Evolutionary conservation across 64 coral and sea anemone genomes (phyloP).

Genomic region (Anthopleura sola): DNA sequence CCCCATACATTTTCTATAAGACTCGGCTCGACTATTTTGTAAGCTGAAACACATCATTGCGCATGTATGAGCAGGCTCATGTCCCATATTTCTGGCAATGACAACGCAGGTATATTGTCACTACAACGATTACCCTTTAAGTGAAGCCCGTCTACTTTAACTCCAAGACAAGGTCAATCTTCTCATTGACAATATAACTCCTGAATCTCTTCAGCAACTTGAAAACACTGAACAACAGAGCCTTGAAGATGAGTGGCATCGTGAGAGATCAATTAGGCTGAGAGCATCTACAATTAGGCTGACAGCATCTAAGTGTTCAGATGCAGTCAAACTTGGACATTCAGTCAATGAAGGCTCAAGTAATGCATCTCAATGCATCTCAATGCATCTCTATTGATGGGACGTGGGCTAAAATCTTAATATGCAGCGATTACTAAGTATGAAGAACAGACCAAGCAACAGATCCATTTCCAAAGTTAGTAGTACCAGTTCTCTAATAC

Average conservation of each 20-base stretch:
- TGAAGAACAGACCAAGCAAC: constrained; percentile 39
- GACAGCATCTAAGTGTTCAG: constrained; percentile 31
- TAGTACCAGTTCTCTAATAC: neutral
- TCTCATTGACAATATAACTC: constrained; percentile 22
- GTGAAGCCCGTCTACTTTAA: too few relatives aligned
- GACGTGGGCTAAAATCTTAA: neutral
- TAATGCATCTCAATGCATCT: too few relatives aligned
- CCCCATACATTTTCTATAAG: too few relatives aligned
- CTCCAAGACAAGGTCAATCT: constrained; percentile 15
- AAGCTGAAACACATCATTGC: too few relatives aligned
- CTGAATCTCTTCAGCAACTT: constrained; percentile 14
- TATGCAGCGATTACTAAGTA: constrained; percentile 26
- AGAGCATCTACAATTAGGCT: too few relatives aligned
- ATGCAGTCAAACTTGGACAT: constrained; percentile 7
- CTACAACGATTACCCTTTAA: constrained; percentile 33
- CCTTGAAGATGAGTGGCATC: constrained; percentile 37
- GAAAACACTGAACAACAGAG: constrained; percentile 44
- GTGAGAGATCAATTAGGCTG: neutral
- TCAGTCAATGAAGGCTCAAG: neutral
- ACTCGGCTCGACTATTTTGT: too few relatives aligned
- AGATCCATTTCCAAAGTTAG: too few relatives aligned
- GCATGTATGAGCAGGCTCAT: too few relatives aligned
- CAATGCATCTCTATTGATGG: neutral
- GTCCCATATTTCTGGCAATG: too few relatives aligned
- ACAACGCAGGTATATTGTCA: constrained; percentile 19